Evolutionary conservation across 92 coral and sea anemone species (phyloP).

Genomic region (Epizoanthus scotinus): DNA sequence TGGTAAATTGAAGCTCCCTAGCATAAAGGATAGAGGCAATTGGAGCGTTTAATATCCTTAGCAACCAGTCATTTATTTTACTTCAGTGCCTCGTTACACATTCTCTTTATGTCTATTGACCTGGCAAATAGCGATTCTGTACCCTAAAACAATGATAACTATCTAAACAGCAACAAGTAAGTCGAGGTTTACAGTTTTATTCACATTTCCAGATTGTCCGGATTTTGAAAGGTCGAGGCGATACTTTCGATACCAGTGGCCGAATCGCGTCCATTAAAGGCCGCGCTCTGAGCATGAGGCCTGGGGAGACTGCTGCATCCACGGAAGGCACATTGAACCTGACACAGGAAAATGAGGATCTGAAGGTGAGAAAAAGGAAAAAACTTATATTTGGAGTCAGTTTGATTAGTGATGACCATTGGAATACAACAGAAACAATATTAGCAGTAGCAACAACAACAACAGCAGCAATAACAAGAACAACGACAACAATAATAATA

Average conservation of each 20-base stretch:
- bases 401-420: neutral
- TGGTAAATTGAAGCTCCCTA: no score
- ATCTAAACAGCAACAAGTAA: neutral
- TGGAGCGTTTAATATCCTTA: no score
- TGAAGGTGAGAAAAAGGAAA: conserved; percentile 55
- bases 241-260: conserved; percentile 79
- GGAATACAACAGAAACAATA: no score
- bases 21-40: no score
- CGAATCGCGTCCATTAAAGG: conserved; percentile 83
- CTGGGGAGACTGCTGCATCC: conserved; percentile 45
- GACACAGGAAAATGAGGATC: conserved; percentile 79
- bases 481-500: no score
- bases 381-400: neutral
- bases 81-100: no score
- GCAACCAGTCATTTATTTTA: no score
- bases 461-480: no score
- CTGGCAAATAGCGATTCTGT: no score
- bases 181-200: neutral
- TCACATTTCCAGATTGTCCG: conserved; percentile 60
- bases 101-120: no score
- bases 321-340: conserved; percentile 73
- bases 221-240: conserved; percentile 83
- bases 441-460: no score
- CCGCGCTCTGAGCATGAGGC: conserved; percentile 56
- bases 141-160: neutral